Conservation (phyloP, 2,113 vertebrate species). For the Megatriorchis doriae region DNA sequence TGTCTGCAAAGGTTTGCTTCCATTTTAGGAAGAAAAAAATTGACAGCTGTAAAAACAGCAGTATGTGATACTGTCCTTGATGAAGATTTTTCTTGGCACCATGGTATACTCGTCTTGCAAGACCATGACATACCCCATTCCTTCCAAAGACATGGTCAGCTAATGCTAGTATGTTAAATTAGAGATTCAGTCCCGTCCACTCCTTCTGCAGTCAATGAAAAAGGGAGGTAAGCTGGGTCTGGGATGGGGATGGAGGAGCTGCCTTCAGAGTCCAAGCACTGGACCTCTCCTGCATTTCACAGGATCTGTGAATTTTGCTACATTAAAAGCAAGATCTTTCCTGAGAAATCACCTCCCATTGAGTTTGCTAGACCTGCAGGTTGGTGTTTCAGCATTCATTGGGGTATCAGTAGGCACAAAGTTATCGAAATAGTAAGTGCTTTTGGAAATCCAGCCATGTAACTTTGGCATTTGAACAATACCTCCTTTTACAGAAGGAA, state of each 20-base stretch:
- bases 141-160: not conserved
- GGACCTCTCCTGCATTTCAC: not conserved
- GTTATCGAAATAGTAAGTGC: not conserved
- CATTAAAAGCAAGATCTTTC: not conserved
- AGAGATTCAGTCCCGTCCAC: not conserved
- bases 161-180: not conserved
- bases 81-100: not conserved
- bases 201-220: not conserved
- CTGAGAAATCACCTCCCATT: not conserved
- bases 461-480: not conserved
- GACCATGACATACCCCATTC: not conserved
- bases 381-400: not conserved
- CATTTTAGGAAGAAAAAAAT: slow-evolving; percentile 43
- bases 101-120: not conserved
- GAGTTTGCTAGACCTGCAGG: not conserved
- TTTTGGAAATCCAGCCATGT: not conserved
- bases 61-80: not conserved
- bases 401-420: not conserved
- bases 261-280: not conserved
- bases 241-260: not conserved
- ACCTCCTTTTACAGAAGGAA: not conserved
- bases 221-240: not conserved
- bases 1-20: slow-evolving; percentile 38
- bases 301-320: not conserved
- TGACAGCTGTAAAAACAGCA: slow-evolving; percentile 30